phyloP scores from a whole-genome alignment of 92 coral and sea anemone genomes.

The Heteractis magnifica region DNA sequence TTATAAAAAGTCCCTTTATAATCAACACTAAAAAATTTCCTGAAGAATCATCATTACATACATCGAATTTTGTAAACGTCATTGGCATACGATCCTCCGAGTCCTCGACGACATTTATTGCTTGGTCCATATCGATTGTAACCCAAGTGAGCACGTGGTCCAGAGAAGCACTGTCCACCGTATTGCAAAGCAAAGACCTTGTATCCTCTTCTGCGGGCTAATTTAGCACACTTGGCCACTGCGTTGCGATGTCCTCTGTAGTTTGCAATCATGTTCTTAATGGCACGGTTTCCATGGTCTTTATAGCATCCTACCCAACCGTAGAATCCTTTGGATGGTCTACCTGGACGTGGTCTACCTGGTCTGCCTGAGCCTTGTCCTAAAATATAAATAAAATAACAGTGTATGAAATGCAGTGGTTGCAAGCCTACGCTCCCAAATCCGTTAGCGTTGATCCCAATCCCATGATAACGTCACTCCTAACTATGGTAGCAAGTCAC shows the following conservation, averaged over 20 bases:
- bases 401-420: too few species aligned
- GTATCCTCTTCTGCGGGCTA: conserved; percentile 39
- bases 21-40: background rate
- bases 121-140: conserved; percentile 64
- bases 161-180: conserved; percentile 69
- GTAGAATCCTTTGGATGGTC: conserved; percentile 42
- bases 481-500: too few species aligned
- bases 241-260: conserved; percentile 49
- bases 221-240: conserved; percentile 53
- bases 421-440: too few species aligned
- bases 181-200: conserved; percentile 64
- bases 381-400: background rate
- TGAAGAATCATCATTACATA: conserved; percentile 24
- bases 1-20: background rate
- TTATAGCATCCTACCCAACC: conserved; percentile 75
- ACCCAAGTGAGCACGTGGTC: conserved; percentile 36
- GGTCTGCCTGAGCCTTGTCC: conserved; percentile 34
- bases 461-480: too few species aligned
- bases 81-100: conserved; percentile 70
- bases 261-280: conserved; percentile 44
- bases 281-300: conserved; percentile 52
- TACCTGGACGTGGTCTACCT: conserved; percentile 50
- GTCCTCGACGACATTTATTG: conserved; percentile 56
- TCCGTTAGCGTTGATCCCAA: too few species aligned
- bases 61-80: conserved; percentile 66